Base-by-base conservation (phyloP, 2,113 vertebrate species). In the Petroica traversi region DNA sequence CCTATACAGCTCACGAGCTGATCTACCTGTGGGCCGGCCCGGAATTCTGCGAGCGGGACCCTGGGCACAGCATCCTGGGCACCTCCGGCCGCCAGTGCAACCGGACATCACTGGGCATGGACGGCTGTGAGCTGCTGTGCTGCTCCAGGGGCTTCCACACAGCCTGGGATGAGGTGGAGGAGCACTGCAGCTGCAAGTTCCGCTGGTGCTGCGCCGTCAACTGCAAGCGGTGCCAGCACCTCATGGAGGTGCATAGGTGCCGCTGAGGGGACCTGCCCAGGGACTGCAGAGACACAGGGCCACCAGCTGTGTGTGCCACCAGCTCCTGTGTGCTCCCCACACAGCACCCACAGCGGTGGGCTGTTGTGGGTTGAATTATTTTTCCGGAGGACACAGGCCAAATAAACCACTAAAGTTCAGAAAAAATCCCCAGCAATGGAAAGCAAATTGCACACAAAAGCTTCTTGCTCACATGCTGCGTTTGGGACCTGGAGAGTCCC, bases 171-270 rank as follows among this genome's bases (percentile, higher is more conserved):
- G 98, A 98, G 88, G 96, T 98, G 91, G 95, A 97, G 62, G 96
- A 98, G 97, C 87, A 96, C 23, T 98, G 98, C 95, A 98, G 98
- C 92, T 98, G 98, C 97, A 97, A 97, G 93, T 98, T 98, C 63
- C 96, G 72, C 92, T 98, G 98, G 98, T 98, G 98, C 95, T 98
- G 98, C 95, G 98, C 98, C 0, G 92, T 98, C 71, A 96, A 96
- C 85, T 97, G 98, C 95, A 92, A 97, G 94, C 98, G 98, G 96
- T 98, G 98, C 97, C 95, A 85, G 92, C 98, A 97, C 88, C 97
- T 97, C 1, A 95, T 98, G 85, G 98, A 98, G 48, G 93, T 98
- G 92, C 98, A 98, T 93, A 97, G 97, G 84, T 98, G 98, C 93
- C 75, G 58, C 95, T 97, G 98, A 90, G 31, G 12, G 20, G 33